Percentiles rank a stretch among this genome's conserved stretches.
Conservation (phyloP, 64 coral and sea anemone genomes). For the Anthopleura sola region DNA sequence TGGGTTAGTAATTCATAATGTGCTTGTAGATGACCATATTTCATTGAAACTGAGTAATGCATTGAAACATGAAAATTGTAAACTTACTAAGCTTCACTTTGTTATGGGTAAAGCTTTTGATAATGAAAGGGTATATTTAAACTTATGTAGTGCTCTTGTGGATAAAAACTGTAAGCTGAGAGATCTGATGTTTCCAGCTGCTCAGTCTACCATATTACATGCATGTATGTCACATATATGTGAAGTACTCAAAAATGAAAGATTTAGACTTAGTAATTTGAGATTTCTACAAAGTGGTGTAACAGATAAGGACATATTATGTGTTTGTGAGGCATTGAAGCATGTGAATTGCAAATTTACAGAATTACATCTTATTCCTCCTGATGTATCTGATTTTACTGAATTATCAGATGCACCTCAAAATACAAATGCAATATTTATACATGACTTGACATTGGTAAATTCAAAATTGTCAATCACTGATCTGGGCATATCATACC, state of each 20-base stretch:
- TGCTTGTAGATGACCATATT: neutral
- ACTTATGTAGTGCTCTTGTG: neutral
- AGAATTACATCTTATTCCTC: too few species aligned
- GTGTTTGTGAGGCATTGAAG: neutral
- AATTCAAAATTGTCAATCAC: neutral
- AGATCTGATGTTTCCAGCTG: neutral
- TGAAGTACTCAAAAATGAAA: neutral
- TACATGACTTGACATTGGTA: too few species aligned
- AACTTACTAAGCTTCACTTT: neutral
- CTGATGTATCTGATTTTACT: neutral
- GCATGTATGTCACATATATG: neutral
- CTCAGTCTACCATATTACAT: neutral
- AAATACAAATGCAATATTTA: neutral
- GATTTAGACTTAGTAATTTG: neutral
- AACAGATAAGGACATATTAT: neutral
- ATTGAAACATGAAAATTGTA: neutral
- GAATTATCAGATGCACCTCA: neutral
- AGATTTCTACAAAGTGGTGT: neutral
- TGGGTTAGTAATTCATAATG: neutral
- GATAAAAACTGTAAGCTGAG: neutral
- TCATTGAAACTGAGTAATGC: neutral
- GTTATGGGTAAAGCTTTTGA: neutral
- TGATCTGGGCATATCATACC: neutral
- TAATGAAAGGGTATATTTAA: neutral
- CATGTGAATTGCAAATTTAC: too few species aligned